Evolutionary conservation across 2,888 invertebrate genomes (phyloP).

Genomic region (Cetonia aurata): DNA sequence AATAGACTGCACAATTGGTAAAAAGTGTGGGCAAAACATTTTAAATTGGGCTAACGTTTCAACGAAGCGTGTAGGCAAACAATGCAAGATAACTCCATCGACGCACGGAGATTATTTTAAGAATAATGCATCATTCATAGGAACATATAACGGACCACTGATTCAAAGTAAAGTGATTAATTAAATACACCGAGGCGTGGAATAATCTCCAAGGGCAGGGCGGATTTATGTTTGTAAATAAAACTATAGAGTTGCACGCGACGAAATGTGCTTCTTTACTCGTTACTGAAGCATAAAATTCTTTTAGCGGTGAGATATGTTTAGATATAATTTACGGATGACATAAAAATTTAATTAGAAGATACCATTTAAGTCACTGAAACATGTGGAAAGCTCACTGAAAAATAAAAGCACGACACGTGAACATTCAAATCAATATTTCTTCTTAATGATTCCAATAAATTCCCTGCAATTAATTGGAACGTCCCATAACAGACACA

Average conservation of each 20-base stretch:
- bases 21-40: constrained; percentile 10
- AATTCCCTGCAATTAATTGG: constrained; percentile 11
- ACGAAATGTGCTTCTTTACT: constrained; percentile 1
- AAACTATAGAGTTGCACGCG: not conserved
- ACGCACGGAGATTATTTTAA: constrained; percentile 16
- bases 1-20: not conserved
- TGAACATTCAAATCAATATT: not conserved
- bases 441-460: constrained; percentile 21
- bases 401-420: too few relatives aligned
- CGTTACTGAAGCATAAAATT: not conserved
- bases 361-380: too few relatives aligned
- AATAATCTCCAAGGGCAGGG: constrained; percentile 17
- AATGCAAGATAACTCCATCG: constrained; percentile 28
- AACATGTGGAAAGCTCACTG: too few relatives aligned
- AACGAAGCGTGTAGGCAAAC: constrained; percentile 34
- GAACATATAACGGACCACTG: constrained; percentile 18
- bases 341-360: too few relatives aligned
- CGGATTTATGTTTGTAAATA: constrained; percentile 16
- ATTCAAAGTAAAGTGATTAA: constrained; percentile 23
- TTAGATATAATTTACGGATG: too few relatives aligned
- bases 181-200: constrained; percentile 19
- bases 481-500: not conserved
- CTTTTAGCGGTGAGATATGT: too few relatives aligned
- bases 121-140: constrained; percentile 20
- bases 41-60: constrained; percentile 34